Conservation (phyloP, 2,113 vertebrate species). For the Callorhinus ursinus region DNA sequence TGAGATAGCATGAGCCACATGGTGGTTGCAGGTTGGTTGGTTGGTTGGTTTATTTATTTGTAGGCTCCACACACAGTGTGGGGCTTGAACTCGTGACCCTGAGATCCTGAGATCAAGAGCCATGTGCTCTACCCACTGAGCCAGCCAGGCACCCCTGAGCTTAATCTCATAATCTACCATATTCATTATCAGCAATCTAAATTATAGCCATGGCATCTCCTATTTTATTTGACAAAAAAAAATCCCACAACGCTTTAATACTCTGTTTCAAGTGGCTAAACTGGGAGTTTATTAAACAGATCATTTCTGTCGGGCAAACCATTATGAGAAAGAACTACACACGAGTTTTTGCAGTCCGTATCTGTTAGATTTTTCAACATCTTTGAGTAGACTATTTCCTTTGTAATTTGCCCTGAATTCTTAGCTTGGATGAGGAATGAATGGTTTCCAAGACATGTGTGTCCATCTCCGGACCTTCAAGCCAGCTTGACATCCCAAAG, state of each 20-base stretch:
- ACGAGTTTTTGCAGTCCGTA: background rate
- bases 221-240: background rate
- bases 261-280: background rate
- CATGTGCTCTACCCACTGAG: background rate
- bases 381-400: background rate
- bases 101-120: background rate
- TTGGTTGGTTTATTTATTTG: background rate
- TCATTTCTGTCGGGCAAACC: background rate
- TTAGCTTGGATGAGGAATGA: background rate
- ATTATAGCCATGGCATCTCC: background rate
- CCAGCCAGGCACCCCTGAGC: background rate
- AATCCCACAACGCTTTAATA: background rate
- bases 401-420: slow-evolving; percentile 10
- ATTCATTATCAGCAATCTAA: background rate
- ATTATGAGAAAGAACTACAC: background rate
- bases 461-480: background rate
- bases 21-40: background rate
- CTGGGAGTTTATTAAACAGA: background rate
- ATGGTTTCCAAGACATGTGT: background rate
- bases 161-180: background rate
- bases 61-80: background rate
- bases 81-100: background rate
- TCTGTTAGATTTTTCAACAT: background rate
- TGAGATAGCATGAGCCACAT: background rate
- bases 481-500: background rate